phyloP scores from a whole-genome alignment of 2,797 vertebrate species.

The Bufotes viridis region DNA sequence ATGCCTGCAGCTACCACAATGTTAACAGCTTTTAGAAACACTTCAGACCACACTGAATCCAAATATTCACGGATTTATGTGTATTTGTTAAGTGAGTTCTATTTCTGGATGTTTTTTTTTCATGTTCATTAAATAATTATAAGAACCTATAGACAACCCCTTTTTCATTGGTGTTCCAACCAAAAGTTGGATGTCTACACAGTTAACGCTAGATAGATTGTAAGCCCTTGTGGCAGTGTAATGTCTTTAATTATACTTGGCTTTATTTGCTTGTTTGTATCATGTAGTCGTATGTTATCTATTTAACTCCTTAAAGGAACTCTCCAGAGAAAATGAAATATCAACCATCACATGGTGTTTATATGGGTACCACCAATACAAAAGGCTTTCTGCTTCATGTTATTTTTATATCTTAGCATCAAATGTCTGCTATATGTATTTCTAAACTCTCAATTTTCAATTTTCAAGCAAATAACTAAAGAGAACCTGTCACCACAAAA shows the following conservation, averaged over 20 bases:
- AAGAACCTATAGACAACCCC: background rate
- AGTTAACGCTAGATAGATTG: too few relatives aligned
- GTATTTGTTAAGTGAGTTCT: background rate
- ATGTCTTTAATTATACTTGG: too few relatives aligned
- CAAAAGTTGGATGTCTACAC: too few relatives aligned
- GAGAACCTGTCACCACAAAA: too few relatives aligned
- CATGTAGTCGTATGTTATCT: background rate
- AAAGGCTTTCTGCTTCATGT: too few relatives aligned
- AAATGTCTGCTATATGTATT: too few relatives aligned
- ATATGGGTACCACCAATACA: background rate
- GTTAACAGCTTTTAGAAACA: constrained; percentile 41
- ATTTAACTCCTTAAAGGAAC: background rate
- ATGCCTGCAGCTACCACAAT: constrained; percentile 55
- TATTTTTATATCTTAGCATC: too few relatives aligned
- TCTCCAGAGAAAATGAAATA: background rate
- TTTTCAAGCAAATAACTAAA: too few relatives aligned
- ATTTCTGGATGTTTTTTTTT: background rate
- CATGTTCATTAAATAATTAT: background rate
- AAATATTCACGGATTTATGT: constrained; percentile 38
- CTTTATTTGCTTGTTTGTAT: background rate
- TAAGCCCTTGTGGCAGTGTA: too few relatives aligned
- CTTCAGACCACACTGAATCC: constrained; percentile 52
- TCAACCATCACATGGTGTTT: background rate
- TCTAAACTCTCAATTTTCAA: too few relatives aligned
- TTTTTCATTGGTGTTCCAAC: too few relatives aligned